Conservation (phyloP, 2,888 invertebrate genomes). For the Agonopterix subpropinquella region DNA sequence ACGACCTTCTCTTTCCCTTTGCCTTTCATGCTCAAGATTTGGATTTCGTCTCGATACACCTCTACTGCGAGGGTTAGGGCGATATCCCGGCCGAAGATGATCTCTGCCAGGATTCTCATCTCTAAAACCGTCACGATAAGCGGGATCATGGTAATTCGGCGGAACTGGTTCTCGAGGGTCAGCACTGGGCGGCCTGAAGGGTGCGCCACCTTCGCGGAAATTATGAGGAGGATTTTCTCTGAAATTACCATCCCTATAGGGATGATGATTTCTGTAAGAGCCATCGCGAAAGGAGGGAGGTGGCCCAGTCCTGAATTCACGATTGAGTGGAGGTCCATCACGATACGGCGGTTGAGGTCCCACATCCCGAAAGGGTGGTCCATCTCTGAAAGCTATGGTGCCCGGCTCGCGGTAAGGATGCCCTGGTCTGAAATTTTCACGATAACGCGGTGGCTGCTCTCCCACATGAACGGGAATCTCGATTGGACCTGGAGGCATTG, state of each 20-base stretch:
- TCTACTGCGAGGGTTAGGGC: conserved; percentile 42
- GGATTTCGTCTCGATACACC: conserved; percentile 52
- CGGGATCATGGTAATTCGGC: conserved; percentile 50
- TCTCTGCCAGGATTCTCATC: conserved; percentile 51
- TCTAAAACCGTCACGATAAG: conserved; percentile 54
- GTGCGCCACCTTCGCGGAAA: conserved; percentile 49
- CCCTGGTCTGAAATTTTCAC: conserved; percentile 56
- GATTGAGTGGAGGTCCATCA: conserved; percentile 19
- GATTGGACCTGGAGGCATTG: conserved; percentile 37
- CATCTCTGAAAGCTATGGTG: conserved; percentile 38
- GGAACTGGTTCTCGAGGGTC: conserved; percentile 52
- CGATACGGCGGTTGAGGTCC: conserved; percentile 42
- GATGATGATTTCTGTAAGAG: conserved; percentile 46
- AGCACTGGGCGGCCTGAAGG: conserved; percentile 55
- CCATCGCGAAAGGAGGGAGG: conserved; percentile 53
- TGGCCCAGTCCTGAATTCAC: conserved; percentile 50
- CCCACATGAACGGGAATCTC: conserved; percentile 64
- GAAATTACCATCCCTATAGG: conserved; percentile 53
- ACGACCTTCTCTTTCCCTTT: conserved; percentile 59
- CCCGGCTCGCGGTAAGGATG: conserved; percentile 55
- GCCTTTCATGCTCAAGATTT: conserved; percentile 52
- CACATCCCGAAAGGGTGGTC: conserved; percentile 12
- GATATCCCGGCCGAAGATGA: conserved; percentile 41
- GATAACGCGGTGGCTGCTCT: conserved; percentile 47
- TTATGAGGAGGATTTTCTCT: conserved; percentile 51